phyloP scores from a whole-genome alignment of 1,140 invertebrate species.

The Lepidostoma basale region DNA sequence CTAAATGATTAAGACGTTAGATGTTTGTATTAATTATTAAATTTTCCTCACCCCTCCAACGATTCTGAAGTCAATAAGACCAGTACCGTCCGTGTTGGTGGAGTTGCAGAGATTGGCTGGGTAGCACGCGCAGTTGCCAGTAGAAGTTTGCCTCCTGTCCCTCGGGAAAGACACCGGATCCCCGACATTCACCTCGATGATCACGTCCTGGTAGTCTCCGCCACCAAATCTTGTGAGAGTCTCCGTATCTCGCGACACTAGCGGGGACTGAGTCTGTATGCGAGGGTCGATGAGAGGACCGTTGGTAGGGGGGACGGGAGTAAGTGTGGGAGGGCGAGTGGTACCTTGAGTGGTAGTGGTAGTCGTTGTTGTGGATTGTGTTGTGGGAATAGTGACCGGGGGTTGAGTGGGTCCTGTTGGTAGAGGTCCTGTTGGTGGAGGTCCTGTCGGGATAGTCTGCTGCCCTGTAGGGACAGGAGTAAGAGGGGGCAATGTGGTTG shows the following conservation, averaged over 20 bases:
- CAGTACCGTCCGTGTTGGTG: constrained; percentile 53
- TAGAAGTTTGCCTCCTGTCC: constrained; percentile 43
- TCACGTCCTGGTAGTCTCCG: constrained; percentile 32
- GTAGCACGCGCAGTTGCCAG: constrained; percentile 53
- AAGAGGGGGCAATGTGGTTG: not conserved
- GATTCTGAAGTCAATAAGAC: constrained; percentile 66
- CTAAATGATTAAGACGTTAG: too few relatives aligned
- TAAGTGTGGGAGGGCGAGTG: constrained; percentile 54
- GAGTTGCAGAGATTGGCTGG: constrained; percentile 52
- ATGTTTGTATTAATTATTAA: constrained; percentile 15
- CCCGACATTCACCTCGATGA: constrained; percentile 31
- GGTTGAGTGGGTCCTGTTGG: constrained; percentile 22
- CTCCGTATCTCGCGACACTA: constrained; percentile 51
- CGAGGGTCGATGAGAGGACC: constrained; percentile 51
- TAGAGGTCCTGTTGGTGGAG: not conserved
- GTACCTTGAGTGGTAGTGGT: constrained; percentile 50
- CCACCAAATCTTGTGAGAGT: constrained; percentile 25
- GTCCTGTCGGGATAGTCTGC: not conserved
- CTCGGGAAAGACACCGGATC: constrained; percentile 48
- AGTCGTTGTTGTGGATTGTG: constrained; percentile 46
- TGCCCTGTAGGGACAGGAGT: constrained; percentile 36
- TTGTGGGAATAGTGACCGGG: constrained; percentile 23
- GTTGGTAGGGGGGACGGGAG: constrained; percentile 48
- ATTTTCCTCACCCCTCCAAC: constrained; percentile 64
- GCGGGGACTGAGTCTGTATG: constrained; percentile 48